Evolutionary conservation across 2,113 vertebrate species (phyloP), one percentile per base, ranked within the genome.

Genomic region (Ameiurus melas): DNA sequence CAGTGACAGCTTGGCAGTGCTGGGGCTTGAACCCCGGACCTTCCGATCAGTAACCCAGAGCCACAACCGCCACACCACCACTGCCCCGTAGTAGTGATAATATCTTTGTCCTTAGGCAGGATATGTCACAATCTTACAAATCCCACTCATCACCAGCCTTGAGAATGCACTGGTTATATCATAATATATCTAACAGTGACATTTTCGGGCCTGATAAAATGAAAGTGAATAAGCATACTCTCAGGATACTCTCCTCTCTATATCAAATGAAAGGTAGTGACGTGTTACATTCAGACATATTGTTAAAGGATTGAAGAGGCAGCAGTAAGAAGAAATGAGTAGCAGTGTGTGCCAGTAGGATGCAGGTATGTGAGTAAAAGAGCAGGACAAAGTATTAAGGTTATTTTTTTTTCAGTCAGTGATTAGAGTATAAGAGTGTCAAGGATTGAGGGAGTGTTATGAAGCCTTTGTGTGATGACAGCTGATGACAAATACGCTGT

Each of bases 281-380:
- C 62, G 27, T n/a, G 36, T 25, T n/a, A 64, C 4, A 58, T 75
- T 78, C 14, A 6, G 75, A 78, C 43, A 36, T 30, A 10, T 77
- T 85, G 53, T 58, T 36, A 17, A 85, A 85, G 51, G 1, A 22
- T 8, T 10, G 57, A 47, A 78, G 57, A 30, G 22, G 58, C n/a
- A 17, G 22, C 71, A 86, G 9, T 62, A 77, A 77, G 55, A 86
- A 86, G 85, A 47, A 53, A 53, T 20, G 4, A 77, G 55, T 43
- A 8, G 12, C 6, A 77, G 55, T n/a, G 33, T 75, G 10, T 60
- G 14, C 60, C n/a, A n/a, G 22, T 85, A 60, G 60, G 53, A 39
- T 39, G 20, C 33, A 73, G 53, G 66, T 58, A 57, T 43, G 53
- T 22, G 55, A 19, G 33, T 43, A 39, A 43, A 60, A 43, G 70